Conservation (phyloP, 92 coral and sea anemone species). For the Galaxea fascicularis region DNA sequence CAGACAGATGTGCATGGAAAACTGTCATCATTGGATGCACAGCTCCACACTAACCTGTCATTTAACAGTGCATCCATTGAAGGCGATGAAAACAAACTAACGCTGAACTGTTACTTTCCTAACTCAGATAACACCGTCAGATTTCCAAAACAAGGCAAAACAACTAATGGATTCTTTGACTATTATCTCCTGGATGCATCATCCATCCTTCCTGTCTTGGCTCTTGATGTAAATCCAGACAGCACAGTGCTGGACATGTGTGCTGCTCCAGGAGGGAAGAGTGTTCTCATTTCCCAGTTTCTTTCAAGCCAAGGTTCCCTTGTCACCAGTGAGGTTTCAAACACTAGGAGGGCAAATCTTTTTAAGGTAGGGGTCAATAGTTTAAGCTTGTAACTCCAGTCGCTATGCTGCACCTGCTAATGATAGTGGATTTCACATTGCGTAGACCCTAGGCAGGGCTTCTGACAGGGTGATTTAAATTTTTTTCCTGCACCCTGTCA, state of each 20-base stretch:
- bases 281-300: constrained; percentile 57
- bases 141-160: constrained; percentile 57
- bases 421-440: too few relatives aligned
- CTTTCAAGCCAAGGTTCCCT: constrained; percentile 54
- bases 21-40: constrained; percentile 25
- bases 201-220: constrained; percentile 62
- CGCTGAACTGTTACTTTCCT: constrained; percentile 30
- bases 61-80: not conserved
- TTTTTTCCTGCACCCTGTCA: too few relatives aligned
- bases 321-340: constrained; percentile 62
- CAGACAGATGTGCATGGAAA: constrained; percentile 25
- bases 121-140: not conserved
- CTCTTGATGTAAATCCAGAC: constrained; percentile 44
- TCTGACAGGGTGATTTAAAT: too few relatives aligned
- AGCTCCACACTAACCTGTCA: not conserved
- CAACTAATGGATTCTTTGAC: constrained; percentile 60
- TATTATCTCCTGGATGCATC: constrained; percentile 75
- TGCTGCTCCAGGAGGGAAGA: constrained; percentile 81
- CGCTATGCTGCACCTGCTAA: too few relatives aligned
- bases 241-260: constrained; percentile 71
- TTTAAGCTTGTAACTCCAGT: not conserved
- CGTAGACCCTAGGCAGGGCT: too few relatives aligned
- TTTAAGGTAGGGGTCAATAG: constrained; percentile 33
- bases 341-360: constrained; percentile 53
- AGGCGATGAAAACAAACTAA: not conserved